A percentile compares a stretch with the other conserved stretches of the same genome.
phyloP scores from a whole-genome alignment of 23 tunicate species.

The Styela clava region DNA sequence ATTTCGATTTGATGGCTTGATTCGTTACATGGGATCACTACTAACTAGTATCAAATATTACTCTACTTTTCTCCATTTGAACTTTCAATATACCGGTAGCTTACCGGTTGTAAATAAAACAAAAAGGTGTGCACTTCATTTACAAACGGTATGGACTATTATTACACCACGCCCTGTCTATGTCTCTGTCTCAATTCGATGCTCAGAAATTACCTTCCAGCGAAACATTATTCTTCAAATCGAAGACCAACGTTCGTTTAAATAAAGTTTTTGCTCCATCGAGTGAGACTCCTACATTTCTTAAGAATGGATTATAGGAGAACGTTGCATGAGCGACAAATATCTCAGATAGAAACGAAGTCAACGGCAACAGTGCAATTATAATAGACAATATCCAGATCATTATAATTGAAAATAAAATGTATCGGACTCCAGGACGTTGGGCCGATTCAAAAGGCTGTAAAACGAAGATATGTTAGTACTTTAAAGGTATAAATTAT shows the following conservation, averaged over 20 bases:
- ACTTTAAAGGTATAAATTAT: no score
- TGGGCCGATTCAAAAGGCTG: constrained; percentile 64
- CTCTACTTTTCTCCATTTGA: no score
- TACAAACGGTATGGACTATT: no score
- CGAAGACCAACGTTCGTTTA: neutral
- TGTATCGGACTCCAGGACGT: constrained; percentile 19
- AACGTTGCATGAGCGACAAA: constrained; percentile 48
- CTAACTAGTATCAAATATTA: no score
- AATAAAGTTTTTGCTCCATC: constrained; percentile 25
- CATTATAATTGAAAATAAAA: constrained; percentile 15
- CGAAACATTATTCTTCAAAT: neutral
- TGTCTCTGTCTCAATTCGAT: no score
- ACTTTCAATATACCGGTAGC: no score
- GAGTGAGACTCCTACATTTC: constrained; percentile 39
- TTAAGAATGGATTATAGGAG: constrained; percentile 55
- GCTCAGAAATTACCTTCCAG: neutral
- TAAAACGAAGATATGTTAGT: no score
- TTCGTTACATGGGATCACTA: no score
- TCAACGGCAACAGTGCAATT: constrained; percentile 56
- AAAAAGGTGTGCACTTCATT: no score
- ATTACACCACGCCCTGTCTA: no score
- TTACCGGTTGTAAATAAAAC: no score
- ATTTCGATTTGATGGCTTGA: no score
- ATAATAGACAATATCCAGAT: constrained; percentile 47
- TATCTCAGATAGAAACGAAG: constrained; percentile 20